Evolutionary conservation across 2,113 vertebrate genomes (phyloP).

Genomic region (Archocentrus centrarchus): DNA sequence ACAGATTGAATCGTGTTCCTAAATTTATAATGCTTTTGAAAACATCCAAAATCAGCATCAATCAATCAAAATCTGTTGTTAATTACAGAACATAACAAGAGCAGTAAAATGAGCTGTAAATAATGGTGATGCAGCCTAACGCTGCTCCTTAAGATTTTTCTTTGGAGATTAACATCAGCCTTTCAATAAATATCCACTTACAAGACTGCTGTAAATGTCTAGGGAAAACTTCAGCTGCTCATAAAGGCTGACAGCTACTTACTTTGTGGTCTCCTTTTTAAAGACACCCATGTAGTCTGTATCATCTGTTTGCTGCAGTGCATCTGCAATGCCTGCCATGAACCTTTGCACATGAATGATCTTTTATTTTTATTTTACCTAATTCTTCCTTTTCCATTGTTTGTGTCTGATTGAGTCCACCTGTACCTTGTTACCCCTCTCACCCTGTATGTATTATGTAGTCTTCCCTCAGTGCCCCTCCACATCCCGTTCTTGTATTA

Average conservation of each 20-base stretch:
- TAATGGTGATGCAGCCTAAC: neutral
- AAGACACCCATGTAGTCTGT: neutral
- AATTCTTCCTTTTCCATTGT: neutral
- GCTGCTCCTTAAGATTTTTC: neutral
- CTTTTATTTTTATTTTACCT: neutral
- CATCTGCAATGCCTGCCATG: neutral
- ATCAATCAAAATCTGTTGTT: neutral
- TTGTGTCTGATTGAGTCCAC: neutral
- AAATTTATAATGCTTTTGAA: neutral
- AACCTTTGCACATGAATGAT: neutral
- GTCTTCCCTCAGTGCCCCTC: neutral
- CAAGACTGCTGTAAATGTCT: constrained; percentile 12
- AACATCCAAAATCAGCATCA: neutral
- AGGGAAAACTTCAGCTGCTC: neutral
- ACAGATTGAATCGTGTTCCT: neutral
- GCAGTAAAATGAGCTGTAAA: neutral
- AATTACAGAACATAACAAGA: neutral
- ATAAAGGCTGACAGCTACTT: constrained; percentile 10
- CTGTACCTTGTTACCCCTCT: neutral
- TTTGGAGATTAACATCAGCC: neutral
- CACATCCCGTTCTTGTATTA: neutral
- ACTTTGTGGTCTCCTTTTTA: constrained; percentile 17
- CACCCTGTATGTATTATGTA: neutral
- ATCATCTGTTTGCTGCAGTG: neutral
- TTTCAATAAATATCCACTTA: constrained; percentile 29